Evolutionary conservation across 2,113 vertebrate species (phyloP), one percentile per base, ranked within the genome.

Genomic region (Triplophysa dalaica): DNA sequence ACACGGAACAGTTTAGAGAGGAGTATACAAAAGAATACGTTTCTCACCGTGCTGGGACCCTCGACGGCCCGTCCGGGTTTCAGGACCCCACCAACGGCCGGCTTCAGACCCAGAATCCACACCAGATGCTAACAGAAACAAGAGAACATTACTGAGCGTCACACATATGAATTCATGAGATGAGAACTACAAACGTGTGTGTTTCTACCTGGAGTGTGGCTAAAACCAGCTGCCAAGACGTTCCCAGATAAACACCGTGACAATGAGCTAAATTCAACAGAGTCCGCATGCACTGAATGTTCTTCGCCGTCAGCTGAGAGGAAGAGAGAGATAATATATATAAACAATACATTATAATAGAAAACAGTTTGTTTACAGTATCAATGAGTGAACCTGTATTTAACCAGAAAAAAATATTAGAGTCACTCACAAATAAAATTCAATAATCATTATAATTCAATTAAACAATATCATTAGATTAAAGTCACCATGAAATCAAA

Each of bases 271-370:
- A 90, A 80, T 96, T 99, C 86, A 99, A 89, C 81, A 99, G 91
- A 0, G 96, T 99, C 69, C 96, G 93, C 97, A 99, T 99, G 87
- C 97, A 98, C 88, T 99, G 97, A 88, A 99, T 98, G 89, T 99
- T 99, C 93, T 99, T 99, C 67, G 96, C 97, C 21, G 98, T 99
- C 75, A 99, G 91, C 98, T 98, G 83, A 82, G 22, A 50, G 4
- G 5, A 6, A 88, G 38, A 84, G 26, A 60, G 88, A 79, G 73
- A 45, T 0, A 4, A 38, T 7, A 38, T 38, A 77, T 8, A 29
- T 65, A 60, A 81, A 58, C 10, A 75, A 13, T 63, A n/a, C 7
- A 4, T 50, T 8, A 60, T 22, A 41, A 14, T 56, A 21, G n/a
- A 10, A 54, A 16, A 54, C 17, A 56, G 17, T 19, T 17, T 0